Conservation (phyloP, 2,888 invertebrate genomes). For the Cephalotes varians region DNA sequence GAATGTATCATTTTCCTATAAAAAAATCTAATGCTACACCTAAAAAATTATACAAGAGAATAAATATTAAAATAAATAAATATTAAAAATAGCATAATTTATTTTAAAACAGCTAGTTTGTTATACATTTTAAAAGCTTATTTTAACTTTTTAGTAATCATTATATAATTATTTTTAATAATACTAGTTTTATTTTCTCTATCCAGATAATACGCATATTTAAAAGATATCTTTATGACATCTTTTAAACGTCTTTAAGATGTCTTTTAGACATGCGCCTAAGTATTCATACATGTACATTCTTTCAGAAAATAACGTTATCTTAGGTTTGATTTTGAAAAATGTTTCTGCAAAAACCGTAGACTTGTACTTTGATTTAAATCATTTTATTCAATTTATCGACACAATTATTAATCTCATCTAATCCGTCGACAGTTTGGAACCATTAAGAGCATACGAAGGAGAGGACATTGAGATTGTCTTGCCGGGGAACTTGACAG, state of each 20-base stretch:
- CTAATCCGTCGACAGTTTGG: conserved; percentile 86
- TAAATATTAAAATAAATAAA: conserved; percentile 3
- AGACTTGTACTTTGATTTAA: background rate
- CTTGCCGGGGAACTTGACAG: conserved; percentile 93
- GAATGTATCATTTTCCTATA: background rate
- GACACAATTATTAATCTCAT: conserved; percentile 29
- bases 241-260: too few species aligned
- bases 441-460: conserved; percentile 94
- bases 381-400: background rate
- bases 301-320: background rate
- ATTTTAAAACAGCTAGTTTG: background rate
- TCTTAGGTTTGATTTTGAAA: background rate
- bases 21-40: background rate
- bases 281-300: too few species aligned
- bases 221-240: too few species aligned
- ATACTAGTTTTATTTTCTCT: background rate
- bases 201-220: too few species aligned
- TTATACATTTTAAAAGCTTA: background rate
- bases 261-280: too few species aligned
- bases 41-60: background rate
- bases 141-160: background rate
- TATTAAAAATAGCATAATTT: background rate
- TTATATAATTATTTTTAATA: background rate
- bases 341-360: background rate
- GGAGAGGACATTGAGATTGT: conserved; percentile 97